Evolutionary conservation across 2,797 vertebrate genomes (phyloP), one percentile per base, ranked within the genome.

Genomic region (Halcyon chelicuti): DNA sequence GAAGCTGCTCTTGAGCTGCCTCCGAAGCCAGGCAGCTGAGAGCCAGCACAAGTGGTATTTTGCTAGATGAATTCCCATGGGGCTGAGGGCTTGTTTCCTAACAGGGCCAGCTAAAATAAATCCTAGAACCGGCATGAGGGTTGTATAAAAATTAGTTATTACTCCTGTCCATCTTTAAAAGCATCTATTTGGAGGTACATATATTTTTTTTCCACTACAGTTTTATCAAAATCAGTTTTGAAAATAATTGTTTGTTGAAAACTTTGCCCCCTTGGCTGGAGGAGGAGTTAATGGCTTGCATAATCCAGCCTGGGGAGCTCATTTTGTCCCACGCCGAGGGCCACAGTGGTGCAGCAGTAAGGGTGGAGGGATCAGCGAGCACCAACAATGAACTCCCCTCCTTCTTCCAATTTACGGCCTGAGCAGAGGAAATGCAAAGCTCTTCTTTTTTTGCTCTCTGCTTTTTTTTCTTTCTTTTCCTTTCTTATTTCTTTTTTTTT

Each of bases 291-390:
- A 81, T 79, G 55, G 42, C 60, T 96, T 95, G 93, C 90, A 87
- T 94, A 95, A 95, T 95, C 74, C 77, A 71, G 91, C 92, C 74
- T 54, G 83, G 75, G 90, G 93, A 94, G 88, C 65, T 94, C 88
- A 92, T 96, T 96, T 96, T 96, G 93, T 94, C 74, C 16, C 67
- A 72, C 93, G 94, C 70, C 88, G 90, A 92, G 90, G 79, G 80
- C 90, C 10, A 8, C 60, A 91, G 68, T 94, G 74, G 86, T 94
- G 90, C 88, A 96, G 91, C 96, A 94, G 89, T 93, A 88, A 93
- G 93, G 90, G 93, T 95, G 80, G 93, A 94, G 92, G 82, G 79
- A 91, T 95, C 92, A 90, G 94, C 71, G 81, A 81, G 51, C 63
- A 83, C 40, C 86, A 86, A 79, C 91, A 95, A 85, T 95, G 85